These are phyloP conservation scores for Archivesica marissinica DNA, from an alignment of 1,140 invertebrate genomes.

Conservation along the genomic window DNA sequence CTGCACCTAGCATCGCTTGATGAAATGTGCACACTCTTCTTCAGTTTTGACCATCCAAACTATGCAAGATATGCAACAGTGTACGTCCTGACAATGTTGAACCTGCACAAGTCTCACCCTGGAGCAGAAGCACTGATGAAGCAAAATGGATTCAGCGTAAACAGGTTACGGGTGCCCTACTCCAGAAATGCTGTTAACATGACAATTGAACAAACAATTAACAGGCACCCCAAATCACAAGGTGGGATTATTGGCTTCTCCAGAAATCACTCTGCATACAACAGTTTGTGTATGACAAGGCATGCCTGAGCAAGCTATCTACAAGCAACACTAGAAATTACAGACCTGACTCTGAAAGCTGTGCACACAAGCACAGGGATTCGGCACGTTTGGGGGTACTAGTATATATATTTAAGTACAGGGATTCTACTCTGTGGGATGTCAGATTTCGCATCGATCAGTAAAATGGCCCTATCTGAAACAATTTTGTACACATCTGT, in stretches of 20 bases:
- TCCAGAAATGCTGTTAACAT: slow-evolving; percentile 18
- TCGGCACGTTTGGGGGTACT: neutral
- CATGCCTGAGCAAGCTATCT: slow-evolving; percentile 19
- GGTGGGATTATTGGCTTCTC: slow-evolving; percentile 54
- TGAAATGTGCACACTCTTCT: slow-evolving; percentile 7
- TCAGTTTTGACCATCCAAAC: slow-evolving; percentile 33
- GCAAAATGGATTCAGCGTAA: slow-evolving; percentile 22
- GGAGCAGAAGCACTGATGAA: slow-evolving; percentile 4
- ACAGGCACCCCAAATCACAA: slow-evolving; percentile 41
- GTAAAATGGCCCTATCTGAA: neutral
- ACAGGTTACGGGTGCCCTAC: neutral
- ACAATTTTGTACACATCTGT: too few species aligned
- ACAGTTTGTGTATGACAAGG: slow-evolving; percentile 25
- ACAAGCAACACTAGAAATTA: neutral
- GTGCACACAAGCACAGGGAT: slow-evolving; percentile 20
- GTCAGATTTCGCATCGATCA: neutral
- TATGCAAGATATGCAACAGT: slow-evolving; percentile 39
- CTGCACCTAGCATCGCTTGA: slow-evolving; percentile 6
- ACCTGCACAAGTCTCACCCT: slow-evolving; percentile 4
- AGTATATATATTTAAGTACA: neutral
- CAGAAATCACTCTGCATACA: slow-evolving; percentile 40
- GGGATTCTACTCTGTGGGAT: neutral
- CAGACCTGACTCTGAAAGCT: neutral
- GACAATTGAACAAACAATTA: slow-evolving; percentile 57
- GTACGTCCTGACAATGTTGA: slow-evolving; percentile 18